Percentiles rank a stretch among this genome's conserved stretches.
These are phyloP conservation scores for Amphiprion clarkii DNA, from an alignment of 2,797 vertebrate genomes.

Conservation along the genomic window DNA sequence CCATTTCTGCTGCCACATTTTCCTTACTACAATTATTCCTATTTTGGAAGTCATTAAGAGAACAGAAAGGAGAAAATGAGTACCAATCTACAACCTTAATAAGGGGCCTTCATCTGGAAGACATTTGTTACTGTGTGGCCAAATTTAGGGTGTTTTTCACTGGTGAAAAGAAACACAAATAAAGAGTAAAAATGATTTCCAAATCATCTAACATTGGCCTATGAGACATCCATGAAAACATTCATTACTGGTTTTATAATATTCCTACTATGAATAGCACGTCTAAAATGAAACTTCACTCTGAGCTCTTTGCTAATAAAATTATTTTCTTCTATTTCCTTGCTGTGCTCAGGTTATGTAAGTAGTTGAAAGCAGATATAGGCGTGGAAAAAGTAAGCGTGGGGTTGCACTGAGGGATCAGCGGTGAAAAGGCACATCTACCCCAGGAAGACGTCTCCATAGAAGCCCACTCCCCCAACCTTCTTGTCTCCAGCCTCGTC, in stretches of 20 bases:
- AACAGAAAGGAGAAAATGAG: conserved; percentile 15
- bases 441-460: conserved; percentile 83
- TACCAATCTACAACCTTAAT: conserved; percentile 14
- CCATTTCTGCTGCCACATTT: conserved; percentile 20
- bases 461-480: conserved; percentile 60
- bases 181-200: conserved; percentile 15
- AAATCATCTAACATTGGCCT: conserved; percentile 32
- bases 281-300: conserved; percentile 46
- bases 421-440: conserved; percentile 51
- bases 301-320: conserved; percentile 12
- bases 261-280: conserved; percentile 34
- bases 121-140: conserved; percentile 7
- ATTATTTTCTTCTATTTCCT: conserved; percentile 7
- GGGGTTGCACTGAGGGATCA: conserved; percentile 2
- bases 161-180: conserved; percentile 23
- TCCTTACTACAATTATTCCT: conserved; percentile 36
- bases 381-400: conserved; percentile 2
- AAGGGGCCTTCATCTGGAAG: conserved; percentile 19
- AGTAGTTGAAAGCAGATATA: conserved; percentile 13
- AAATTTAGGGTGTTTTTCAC: neutral
- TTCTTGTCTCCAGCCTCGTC: conserved; percentile 65
- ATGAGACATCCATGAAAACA: conserved; percentile 20
- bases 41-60: conserved; percentile 32
- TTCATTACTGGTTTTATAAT: neutral
- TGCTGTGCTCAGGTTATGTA: conserved; percentile 20